phyloP scores from a whole-genome alignment of 2,888 invertebrate species.

The Sinopyrophorus schimmeli region DNA sequence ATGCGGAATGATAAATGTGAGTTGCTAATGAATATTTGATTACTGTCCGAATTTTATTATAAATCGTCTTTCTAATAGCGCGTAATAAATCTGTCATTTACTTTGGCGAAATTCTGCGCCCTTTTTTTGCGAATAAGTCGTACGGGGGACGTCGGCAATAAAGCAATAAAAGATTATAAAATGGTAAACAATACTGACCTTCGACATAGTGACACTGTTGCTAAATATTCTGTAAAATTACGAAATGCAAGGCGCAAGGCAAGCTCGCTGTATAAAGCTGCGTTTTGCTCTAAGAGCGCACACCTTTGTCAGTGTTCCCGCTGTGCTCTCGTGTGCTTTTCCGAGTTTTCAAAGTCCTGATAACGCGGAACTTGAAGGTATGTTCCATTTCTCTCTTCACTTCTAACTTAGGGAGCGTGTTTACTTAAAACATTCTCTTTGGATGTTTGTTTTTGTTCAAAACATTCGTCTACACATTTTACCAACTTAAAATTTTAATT shows the following conservation, averaged over 20 bases:
- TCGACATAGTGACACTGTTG: slow-evolving; percentile 17
- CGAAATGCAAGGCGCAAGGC: slow-evolving; percentile 37
- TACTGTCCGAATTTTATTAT: too few species aligned
- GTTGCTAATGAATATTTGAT: background rate
- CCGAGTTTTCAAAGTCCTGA: too few species aligned
- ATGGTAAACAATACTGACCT: slow-evolving; percentile 20
- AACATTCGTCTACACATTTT: too few species aligned
- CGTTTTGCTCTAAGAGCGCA: slow-evolving; percentile 35
- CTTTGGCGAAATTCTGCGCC: too few species aligned
- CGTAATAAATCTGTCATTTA: too few species aligned
- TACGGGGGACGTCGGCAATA: background rate
- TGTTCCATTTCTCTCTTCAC: too few species aligned
- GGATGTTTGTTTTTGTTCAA: too few species aligned
- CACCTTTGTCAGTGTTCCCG: slow-evolving; percentile 39
- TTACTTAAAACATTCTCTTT: too few species aligned
- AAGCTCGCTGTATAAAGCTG: slow-evolving; percentile 40
- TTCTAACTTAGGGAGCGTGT: too few species aligned
- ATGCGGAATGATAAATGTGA: slow-evolving; percentile 1
- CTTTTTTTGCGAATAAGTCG: background rate
- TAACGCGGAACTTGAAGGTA: too few species aligned
- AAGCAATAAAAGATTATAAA: slow-evolving; percentile 2
- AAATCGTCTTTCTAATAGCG: too few species aligned
- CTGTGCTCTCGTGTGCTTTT: slow-evolving; percentile 34
- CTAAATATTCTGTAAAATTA: slow-evolving; percentile 21
- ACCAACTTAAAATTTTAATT: too few species aligned